These are phyloP conservation scores for Trachelus iudaicus DNA, from an alignment of 2,888 invertebrate species.

Conservation along the genomic window DNA sequence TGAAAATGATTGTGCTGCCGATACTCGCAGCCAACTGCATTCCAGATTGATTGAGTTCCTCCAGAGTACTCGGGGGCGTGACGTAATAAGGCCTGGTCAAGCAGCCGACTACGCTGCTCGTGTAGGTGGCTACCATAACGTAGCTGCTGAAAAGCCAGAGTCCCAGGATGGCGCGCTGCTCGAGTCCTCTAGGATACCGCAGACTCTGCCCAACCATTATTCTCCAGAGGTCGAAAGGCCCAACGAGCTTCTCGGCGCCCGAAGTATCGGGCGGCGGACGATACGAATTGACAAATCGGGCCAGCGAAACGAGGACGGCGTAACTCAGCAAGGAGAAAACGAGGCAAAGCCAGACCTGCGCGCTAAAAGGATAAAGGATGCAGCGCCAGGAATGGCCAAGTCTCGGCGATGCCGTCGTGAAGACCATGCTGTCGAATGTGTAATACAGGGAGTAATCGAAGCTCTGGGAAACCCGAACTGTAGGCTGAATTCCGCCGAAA, in stretches of 20 bases:
- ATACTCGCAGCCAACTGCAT: neutral
- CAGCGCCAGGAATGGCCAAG: neutral
- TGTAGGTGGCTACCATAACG: neutral
- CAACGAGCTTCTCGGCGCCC: neutral
- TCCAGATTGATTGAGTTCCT: neutral
- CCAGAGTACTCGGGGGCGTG: neutral
- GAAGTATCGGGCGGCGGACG: neutral
- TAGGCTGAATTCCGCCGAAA: neutral
- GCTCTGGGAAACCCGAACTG: neutral
- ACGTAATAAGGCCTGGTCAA: neutral
- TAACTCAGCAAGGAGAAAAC: neutral
- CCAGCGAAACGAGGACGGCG: neutral
- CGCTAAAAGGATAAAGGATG: neutral
- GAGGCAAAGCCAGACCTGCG: neutral
- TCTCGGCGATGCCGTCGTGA: neutral
- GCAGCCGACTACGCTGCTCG: neutral
- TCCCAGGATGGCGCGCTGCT: neutral
- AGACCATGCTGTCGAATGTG: neutral
- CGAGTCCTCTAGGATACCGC: neutral
- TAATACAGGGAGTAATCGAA: neutral
- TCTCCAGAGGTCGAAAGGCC: neutral
- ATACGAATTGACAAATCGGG: neutral
- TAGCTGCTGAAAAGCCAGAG: neutral
- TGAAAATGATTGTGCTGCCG: neutral
- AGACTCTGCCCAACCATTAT: neutral